These are phyloP conservation scores for Zaprionus vittiger DNA, from an alignment of 1,140 invertebrate species.

Conservation along the genomic window DNA sequence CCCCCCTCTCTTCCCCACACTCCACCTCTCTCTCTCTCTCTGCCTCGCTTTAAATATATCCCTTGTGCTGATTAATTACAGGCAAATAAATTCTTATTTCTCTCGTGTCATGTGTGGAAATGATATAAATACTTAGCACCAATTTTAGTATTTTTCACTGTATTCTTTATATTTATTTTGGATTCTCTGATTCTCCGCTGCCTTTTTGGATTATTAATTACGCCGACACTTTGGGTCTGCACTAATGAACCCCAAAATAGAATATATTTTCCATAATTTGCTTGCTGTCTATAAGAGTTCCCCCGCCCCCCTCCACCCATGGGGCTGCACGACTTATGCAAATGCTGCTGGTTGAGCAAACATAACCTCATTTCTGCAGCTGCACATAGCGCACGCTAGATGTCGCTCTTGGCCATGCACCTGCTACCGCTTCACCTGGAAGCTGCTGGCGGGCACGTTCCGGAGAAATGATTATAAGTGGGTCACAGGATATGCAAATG, in stretches of 20 bases:
- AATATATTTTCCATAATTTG: conserved; percentile 68
- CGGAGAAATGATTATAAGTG: conserved; percentile 82
- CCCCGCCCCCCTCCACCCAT: conserved; percentile 5
- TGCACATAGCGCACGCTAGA: conserved; percentile 55
- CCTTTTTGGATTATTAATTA: conserved; percentile 68
- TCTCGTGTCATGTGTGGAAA: conserved; percentile 47
- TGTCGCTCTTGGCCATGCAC: conserved; percentile 45
- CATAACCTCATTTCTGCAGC: conserved; percentile 71
- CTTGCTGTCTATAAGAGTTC: conserved; percentile 44
- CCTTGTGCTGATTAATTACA: conserved; percentile 63
- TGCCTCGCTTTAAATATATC: conserved; percentile 20
- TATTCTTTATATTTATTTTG: conserved; percentile 16
- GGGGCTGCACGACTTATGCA: conserved; percentile 66
- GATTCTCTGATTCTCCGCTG: conserved; percentile 15
- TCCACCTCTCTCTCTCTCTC: neutral
- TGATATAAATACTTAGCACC: conserved; percentile 71
- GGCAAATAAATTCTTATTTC: conserved; percentile 61
- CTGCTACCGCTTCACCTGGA: conserved; percentile 14
- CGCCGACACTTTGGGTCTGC: conserved; percentile 64
- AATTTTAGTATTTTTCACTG: conserved; percentile 31
- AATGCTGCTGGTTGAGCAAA: conserved; percentile 68
- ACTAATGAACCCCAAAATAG: conserved; percentile 77
- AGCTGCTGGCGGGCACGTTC: conserved; percentile 50
- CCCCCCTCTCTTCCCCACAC: neutral
- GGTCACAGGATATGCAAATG: conserved; percentile 83